phyloP scores from a whole-genome alignment of 2,888 invertebrate genomes.

The Meta bourneti region DNA sequence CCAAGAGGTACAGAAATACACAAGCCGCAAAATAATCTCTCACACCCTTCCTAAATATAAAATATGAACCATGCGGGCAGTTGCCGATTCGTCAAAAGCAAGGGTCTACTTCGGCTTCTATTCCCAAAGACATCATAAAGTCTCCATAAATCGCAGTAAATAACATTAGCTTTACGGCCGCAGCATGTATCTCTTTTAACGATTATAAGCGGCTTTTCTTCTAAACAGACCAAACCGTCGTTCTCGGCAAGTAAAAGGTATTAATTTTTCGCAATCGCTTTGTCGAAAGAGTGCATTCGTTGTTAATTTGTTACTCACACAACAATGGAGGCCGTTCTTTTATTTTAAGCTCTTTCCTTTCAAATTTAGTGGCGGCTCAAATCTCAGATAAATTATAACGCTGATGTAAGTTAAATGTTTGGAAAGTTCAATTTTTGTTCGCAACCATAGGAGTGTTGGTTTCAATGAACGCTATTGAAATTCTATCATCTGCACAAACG shows the following conservation, averaged over 20 bases:
- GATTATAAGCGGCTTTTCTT: constrained; percentile 35
- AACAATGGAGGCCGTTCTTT: not conserved
- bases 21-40: not conserved
- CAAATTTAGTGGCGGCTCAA: too few relatives aligned
- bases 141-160: constrained; percentile 40
- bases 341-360: not conserved
- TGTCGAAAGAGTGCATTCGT: constrained; percentile 30
- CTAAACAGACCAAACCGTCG: constrained; percentile 18
- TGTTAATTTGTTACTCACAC: constrained; percentile 50
- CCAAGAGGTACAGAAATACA: not conserved
- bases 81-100: not conserved
- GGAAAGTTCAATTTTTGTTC: too few relatives aligned
- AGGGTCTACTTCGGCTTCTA: not conserved
- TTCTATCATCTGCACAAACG: too few relatives aligned
- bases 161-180: constrained; percentile 51
- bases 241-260: constrained; percentile 32
- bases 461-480: too few relatives aligned
- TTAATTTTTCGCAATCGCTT: constrained; percentile 61
- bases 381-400: too few relatives aligned
- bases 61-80: constrained; percentile 35
- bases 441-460: too few relatives aligned
- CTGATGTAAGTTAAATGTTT: too few relatives aligned
- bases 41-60: constrained; percentile 10
- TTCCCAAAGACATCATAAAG: constrained; percentile 55
- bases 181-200: constrained; percentile 54